Evolutionary conservation across 2,113 vertebrate genomes (phyloP), one percentile per base, ranked within the genome.

Genomic region (Syngnathus typhle): DNA sequence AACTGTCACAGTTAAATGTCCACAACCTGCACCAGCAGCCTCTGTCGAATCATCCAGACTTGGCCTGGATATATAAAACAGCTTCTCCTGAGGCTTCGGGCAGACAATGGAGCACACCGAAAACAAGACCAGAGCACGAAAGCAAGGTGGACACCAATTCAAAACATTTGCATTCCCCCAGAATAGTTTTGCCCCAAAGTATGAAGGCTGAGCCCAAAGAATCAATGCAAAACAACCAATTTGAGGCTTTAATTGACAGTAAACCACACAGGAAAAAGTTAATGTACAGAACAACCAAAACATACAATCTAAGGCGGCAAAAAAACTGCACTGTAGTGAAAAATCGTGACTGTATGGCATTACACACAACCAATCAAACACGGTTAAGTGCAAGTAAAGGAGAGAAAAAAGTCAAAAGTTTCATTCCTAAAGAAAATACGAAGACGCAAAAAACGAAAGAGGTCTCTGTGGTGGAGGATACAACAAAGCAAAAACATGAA

Each of bases 211-310:
- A 67, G 6, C 69, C 70, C 66, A 36, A 75, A 60, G n/a, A 11
- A 62, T 12, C 38, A 7, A 7, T 13, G 43, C 74, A 63, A 72
- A 72, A 78, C 79, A 65, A 38, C 49, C 65, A 69, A 65, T 32
- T 64, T 69, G 82, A 81, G 47, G 21, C 59, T 49, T 21, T 18
- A 7, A 65, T 66, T 10, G 82, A 86, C 60, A 87, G 58, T 21
- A 74, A 73, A 65, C 64, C 27, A 67, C 72, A 38, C 75, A 86
- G 74, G 63, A 91, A 82, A 55, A 94, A 84, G 60, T 71, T 95
- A 8, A 67, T 90, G 10, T 95, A 90, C 12, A 93, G 95, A 10
- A 85, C 95, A 60, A 97, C 95, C 23, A 93, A 93, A 63, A 94
- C 95, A 0, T 84, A 96, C 58, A 87, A 89, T 60, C 85, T 98